Evolutionary conservation across 2,797 vertebrate species (phyloP).

Genomic region (Amniataba percoides): DNA sequence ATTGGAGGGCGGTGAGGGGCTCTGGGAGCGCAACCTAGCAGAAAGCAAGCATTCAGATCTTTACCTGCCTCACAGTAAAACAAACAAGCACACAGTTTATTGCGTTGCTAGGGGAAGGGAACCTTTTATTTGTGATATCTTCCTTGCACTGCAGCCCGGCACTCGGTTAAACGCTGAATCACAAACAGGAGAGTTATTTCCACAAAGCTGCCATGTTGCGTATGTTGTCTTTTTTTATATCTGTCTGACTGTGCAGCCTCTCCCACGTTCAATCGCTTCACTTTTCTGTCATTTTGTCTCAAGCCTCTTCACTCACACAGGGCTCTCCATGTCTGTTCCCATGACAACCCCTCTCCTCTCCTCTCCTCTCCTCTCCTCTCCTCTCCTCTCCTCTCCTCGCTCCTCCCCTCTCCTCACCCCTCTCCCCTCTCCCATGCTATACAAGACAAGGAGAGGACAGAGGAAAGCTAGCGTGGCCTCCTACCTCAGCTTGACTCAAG

Average conservation of each 20-base stretch:
- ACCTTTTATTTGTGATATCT: slow-evolving; percentile 43
- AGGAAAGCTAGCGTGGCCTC: slow-evolving; percentile 50
- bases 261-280: slow-evolving; percentile 63
- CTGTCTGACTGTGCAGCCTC: slow-evolving; percentile 51
- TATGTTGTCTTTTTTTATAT: slow-evolving; percentile 38
- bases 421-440: slow-evolving; percentile 4
- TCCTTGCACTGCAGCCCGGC: slow-evolving; percentile 19
- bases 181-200: slow-evolving; percentile 55
- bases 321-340: slow-evolving; percentile 81
- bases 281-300: slow-evolving; percentile 78
- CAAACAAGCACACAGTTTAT: slow-evolving; percentile 45
- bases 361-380: slow-evolving; percentile 21
- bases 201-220: slow-evolving; percentile 40
- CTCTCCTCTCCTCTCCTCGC: neutral
- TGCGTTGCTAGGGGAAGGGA: slow-evolving; percentile 1
- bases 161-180: slow-evolving; percentile 50
- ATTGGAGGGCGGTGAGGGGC: slow-evolving; percentile 11
- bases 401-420: slow-evolving; percentile 6
- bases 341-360: slow-evolving; percentile 78
- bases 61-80: slow-evolving; percentile 29
- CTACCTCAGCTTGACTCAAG: slow-evolving; percentile 59
- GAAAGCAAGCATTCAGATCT: slow-evolving; percentile 27
- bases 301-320: slow-evolving; percentile 68
- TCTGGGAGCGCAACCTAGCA: slow-evolving; percentile 31
- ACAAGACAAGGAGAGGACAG: slow-evolving; percentile 48